Evolutionary conservation across 2,113 vertebrate genomes (phyloP).

Genomic region (Psilopogon haemacephalus): DNA sequence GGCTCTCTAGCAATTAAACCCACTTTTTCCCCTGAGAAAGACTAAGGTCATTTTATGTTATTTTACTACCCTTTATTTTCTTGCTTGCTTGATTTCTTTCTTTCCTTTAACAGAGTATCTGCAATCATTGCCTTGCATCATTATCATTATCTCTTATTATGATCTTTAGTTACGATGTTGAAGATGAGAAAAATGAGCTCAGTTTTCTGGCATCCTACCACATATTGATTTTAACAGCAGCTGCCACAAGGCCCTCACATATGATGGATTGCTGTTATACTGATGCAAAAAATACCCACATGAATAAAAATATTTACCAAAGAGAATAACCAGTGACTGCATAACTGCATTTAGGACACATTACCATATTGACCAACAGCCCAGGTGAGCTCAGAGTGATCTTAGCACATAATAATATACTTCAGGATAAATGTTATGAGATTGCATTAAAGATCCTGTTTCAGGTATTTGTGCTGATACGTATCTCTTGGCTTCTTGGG

Average conservation of each 20-base stretch:
- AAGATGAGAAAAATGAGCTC: conserved; percentile 57
- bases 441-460: not conserved
- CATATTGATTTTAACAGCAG: conserved; percentile 55
- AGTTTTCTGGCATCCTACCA: conserved; percentile 47
- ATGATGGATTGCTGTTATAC: conserved; percentile 21
- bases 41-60: not conserved
- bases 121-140: conserved; percentile 18
- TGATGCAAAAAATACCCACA: not conserved
- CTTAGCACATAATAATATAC: not conserved
- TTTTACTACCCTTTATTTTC: not conserved
- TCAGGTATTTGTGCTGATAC: not conserved
- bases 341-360: not conserved
- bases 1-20: conserved; percentile 13
- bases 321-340: not conserved
- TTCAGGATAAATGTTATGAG: not conserved
- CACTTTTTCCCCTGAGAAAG: not conserved
- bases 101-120: not conserved
- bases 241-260: conserved; percentile 1
- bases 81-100: not conserved
- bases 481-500: not conserved
- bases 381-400: not conserved
- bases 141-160: conserved; percentile 54
- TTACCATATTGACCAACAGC: not conserved
- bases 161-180: conserved; percentile 58
- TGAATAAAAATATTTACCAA: conserved; percentile 28